phyloP scores from a whole-genome alignment of 2,797 vertebrate species.

The Lepilemur septentrionalis region DNA sequence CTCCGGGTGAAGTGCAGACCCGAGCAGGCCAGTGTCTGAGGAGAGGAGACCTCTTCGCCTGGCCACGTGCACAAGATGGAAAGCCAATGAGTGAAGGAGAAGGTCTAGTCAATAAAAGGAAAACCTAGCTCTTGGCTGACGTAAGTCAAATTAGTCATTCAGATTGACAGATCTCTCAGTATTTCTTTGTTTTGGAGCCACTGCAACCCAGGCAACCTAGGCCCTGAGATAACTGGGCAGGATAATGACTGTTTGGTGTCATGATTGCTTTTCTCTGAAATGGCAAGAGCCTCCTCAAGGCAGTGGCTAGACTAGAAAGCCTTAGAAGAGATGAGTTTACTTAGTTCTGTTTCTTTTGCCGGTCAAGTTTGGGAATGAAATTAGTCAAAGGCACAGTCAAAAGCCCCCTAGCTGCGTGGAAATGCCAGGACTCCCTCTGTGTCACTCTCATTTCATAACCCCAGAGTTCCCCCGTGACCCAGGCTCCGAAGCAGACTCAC shows the following conservation, averaged over 20 bases:
- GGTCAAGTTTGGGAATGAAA: constrained; percentile 15
- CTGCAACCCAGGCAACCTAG: neutral
- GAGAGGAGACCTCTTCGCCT: neutral
- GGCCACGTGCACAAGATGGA: neutral
- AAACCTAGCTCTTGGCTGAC: constrained; percentile 9
- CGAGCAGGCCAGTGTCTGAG: neutral
- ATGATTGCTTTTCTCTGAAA: constrained; percentile 15
- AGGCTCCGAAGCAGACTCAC: neutral
- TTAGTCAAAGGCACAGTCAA: neutral
- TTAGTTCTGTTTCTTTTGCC: neutral
- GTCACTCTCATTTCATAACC: neutral
- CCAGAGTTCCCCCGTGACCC: neutral
- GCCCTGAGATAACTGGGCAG: neutral
- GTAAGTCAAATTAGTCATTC: neutral
- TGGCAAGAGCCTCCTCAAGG: neutral
- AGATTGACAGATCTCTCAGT: neutral
- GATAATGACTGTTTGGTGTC: constrained; percentile 1
- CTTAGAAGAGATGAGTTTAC: neutral
- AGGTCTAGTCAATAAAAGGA: neutral
- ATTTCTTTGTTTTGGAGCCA: constrained; percentile 48
- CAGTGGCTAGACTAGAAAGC: neutral
- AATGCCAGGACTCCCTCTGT: neutral
- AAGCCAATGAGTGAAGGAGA: constrained; percentile 34
- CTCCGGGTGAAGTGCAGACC: neutral
- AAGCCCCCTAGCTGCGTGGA: neutral